Conservation (phyloP, 2,113 vertebrate species). For the Penelope pileata region DNA sequence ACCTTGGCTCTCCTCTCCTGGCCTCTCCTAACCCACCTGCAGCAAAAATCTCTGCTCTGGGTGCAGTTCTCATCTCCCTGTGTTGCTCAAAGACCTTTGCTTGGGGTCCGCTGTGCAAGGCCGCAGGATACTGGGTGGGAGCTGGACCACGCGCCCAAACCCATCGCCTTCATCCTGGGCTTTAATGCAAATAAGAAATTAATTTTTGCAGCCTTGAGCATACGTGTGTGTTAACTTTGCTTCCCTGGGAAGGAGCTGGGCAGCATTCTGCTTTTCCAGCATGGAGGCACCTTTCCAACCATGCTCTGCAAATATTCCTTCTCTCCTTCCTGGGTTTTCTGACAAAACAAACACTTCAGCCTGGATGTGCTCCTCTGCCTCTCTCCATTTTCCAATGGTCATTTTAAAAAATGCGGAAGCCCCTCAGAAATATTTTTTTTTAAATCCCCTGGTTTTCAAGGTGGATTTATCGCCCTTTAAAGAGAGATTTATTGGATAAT, state of each 20-base stretch:
- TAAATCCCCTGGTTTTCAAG: conserved; percentile 25
- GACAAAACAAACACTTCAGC: background rate
- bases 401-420: conserved; percentile 8
- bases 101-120: too few relatives aligned
- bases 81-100: background rate
- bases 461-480: conserved; percentile 65
- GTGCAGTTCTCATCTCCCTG: rapidly evolving
- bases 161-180: too few relatives aligned
- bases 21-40: background rate
- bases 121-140: too few relatives aligned
- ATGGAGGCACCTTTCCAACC: background rate
- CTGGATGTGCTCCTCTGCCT: background rate
- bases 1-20: background rate
- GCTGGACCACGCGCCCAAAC: too few relatives aligned
- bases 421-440: background rate
- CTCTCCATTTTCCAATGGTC: background rate
- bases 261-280: background rate
- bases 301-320: background rate
- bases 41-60: background rate
- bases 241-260: background rate
- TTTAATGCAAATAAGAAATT: rapidly evolving
- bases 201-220: background rate
- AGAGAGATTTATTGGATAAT: conserved; percentile 62
- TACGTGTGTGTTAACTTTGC: background rate
- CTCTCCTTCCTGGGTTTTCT: background rate